A percentile compares a stretch with the other conserved stretches of the same genome.
Conservation (phyloP, 2,797 vertebrate species). For the Semotilus atromaculatus region DNA sequence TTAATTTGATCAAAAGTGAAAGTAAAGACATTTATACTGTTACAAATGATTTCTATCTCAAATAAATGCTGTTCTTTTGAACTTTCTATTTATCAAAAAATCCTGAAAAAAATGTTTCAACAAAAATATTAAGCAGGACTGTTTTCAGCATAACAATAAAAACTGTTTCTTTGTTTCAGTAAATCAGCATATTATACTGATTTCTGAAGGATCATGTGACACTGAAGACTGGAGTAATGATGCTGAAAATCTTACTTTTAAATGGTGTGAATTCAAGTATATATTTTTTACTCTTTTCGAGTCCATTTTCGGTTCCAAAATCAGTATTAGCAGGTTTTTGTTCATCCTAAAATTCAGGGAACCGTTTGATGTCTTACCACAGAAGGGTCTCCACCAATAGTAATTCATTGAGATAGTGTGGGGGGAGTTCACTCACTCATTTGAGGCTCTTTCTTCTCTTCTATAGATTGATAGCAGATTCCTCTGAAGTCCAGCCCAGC, state of each 20-base stretch:
- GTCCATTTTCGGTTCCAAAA: background rate
- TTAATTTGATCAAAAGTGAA: background rate
- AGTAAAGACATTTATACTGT: background rate
- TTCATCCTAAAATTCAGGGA: background rate
- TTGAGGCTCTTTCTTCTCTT: conserved; percentile 69
- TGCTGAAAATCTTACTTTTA: background rate
- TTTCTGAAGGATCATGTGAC: background rate
- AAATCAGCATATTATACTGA: background rate
- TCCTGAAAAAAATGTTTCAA: background rate
- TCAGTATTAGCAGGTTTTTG: background rate
- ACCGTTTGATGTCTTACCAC: conserved; percentile 50
- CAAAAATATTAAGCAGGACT: too few relatives aligned
- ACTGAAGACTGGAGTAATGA: background rate
- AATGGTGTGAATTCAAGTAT: background rate
- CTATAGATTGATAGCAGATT: conserved; percentile 72
- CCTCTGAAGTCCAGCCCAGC: conserved; percentile 73
- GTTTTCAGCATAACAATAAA: too few relatives aligned
- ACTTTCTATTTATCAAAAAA: background rate
- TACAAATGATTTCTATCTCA: background rate
- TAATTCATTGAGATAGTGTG: conserved; percentile 67
- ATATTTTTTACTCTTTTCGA: too few relatives aligned
- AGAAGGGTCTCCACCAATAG: conserved; percentile 64
- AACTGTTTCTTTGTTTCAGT: too few relatives aligned
- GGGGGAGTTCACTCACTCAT: conserved; percentile 48
- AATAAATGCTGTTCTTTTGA: background rate